phyloP scores from a whole-genome alignment of 2,888 invertebrate species.

The Shargacucullia verbasci region DNA sequence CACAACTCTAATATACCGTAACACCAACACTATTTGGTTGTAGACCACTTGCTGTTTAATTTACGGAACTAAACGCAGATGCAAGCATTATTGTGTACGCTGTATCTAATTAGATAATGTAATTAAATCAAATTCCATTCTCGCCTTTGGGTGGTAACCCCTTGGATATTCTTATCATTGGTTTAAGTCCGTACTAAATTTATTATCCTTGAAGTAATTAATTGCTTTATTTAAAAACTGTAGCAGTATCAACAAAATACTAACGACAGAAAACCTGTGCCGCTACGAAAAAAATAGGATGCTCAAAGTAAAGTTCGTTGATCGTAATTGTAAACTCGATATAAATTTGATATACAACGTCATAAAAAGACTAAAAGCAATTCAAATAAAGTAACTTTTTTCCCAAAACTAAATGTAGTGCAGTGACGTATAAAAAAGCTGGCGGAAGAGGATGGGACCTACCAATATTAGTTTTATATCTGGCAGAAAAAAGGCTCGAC shows the following conservation, averaged over 20 bases:
- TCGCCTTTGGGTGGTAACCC: constrained; percentile 82
- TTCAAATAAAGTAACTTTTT: constrained; percentile 82
- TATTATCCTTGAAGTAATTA: constrained; percentile 51
- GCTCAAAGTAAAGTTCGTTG: constrained; percentile 31
- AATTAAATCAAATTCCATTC: constrained; percentile 78
- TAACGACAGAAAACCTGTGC: constrained; percentile 10
- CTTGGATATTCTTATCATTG: constrained; percentile 72
- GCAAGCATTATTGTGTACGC: constrained; percentile 80
- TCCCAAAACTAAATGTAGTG: constrained; percentile 73
- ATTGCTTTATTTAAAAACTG: constrained; percentile 46
- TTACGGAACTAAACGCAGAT: constrained; percentile 74
- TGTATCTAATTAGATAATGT: constrained; percentile 85
- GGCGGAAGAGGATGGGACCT: constrained; percentile 88
- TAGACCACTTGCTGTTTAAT: constrained; percentile 48
- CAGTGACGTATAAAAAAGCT: constrained; percentile 80
- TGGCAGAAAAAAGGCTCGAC: constrained; percentile 82
- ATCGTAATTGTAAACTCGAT: constrained; percentile 50
- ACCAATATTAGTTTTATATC: constrained; percentile 89
- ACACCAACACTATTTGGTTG: constrained; percentile 51
- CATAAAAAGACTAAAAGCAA: constrained; percentile 71
- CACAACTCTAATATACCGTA: constrained; percentile 56
- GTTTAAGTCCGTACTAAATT: constrained; percentile 59
- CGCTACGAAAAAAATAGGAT: constrained; percentile 26
- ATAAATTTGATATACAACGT: constrained; percentile 65
- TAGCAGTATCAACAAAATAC: constrained; percentile 18